These are phyloP conservation scores for Stigmatopora argus DNA, from an alignment of 2,113 vertebrate species.

Conservation along the genomic window DNA sequence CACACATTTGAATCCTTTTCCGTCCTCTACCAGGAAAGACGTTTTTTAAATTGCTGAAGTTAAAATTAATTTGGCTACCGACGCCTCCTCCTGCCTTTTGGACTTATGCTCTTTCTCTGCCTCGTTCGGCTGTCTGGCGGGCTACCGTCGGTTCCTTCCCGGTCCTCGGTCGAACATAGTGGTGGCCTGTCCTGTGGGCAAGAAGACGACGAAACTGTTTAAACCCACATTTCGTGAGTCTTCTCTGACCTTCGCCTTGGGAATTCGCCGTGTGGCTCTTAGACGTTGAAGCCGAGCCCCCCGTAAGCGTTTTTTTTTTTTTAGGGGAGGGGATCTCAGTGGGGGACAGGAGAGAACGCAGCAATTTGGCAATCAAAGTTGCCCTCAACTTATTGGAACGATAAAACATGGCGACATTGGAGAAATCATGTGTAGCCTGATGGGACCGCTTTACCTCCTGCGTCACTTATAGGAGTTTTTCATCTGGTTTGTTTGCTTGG, in stretches of 20 bases:
- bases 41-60: background rate
- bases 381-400: background rate
- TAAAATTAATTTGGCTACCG: background rate
- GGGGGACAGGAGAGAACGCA: background rate
- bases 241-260: background rate
- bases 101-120: background rate
- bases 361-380: constrained; percentile 31
- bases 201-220: constrained; percentile 12
- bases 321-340: background rate
- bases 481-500: background rate
- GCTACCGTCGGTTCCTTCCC: constrained; percentile 45
- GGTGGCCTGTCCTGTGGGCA: constrained; percentile 61
- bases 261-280: background rate
- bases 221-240: background rate
- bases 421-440: constrained; percentile 19
- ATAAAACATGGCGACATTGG: background rate
- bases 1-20: background rate
- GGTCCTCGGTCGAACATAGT: constrained; percentile 55
- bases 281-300: background rate
- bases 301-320: background rate
- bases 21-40: background rate
- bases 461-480: background rate
- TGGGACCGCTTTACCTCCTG: background rate
- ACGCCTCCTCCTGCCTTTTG: background rate
- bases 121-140: constrained; percentile 21